Evolutionary conservation across 2,888 invertebrate genomes (phyloP), one percentile per base, ranked within the genome.

Genomic region (Cheilosia vulpina): DNA sequence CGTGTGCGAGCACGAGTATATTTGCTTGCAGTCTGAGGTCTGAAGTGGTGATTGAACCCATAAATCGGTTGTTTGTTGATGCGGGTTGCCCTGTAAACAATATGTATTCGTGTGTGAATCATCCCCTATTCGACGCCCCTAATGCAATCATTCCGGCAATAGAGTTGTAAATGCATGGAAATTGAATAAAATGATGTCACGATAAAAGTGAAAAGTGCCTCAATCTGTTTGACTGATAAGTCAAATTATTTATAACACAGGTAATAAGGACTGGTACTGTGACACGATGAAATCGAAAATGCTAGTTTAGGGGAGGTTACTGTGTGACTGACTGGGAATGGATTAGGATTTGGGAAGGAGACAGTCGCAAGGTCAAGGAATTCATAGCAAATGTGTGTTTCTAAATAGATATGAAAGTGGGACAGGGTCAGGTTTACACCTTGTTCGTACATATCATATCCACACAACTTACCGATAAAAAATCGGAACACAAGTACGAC

Each of bases 61-160:
- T 84, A 79, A 79, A 75, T 84, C 53, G 47, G 65, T 66, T 69
- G 75, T 69, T 84, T 84, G 79, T 84, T 84, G 84, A 84, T 84
- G 84, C 84, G 84, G 84, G 84, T 71, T 62, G 65, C 47, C 58
- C 47, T 53, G 55, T 53, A 79, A 79, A 79, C 75, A 84, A 65
- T 69, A 69, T 75, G 60, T 65, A 57, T 17, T 31, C 55, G 53
- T 65, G 15, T 69, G 78, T 84, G 69, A 84, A 60, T 58, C 75
- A 63, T 78, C 84, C 84, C 79, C 79, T 84, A 76, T 76, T 69
- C n/a, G 52, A 45, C 21, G 43, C 15, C 6, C 66, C 47, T 60
- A 43, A 41, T 52, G 41, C 21, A 9, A 50, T 17, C 21, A 45
- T 19, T 6, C 24, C 11, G 2, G 27, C 24, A 45, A n/a, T 21